Conservation (phyloP, 2,888 invertebrate species). For the Fabriciana adippe region DNA sequence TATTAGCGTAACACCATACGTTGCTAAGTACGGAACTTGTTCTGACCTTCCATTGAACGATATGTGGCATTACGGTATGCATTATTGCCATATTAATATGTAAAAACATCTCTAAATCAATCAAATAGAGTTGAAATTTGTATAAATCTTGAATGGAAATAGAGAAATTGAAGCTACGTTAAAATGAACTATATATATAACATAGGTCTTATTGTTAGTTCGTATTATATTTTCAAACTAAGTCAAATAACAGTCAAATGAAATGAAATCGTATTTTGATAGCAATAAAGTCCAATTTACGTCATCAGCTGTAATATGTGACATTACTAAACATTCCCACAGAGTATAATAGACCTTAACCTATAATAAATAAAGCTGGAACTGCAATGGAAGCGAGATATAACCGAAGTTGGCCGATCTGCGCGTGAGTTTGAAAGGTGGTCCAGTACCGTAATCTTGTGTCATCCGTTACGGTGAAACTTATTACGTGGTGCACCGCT, state of each 20-base stretch:
- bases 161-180: constrained; percentile 9
- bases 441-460: constrained; percentile 74
- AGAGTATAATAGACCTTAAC: constrained; percentile 8
- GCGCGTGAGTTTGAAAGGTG: constrained; percentile 73
- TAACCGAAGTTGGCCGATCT: constrained; percentile 44
- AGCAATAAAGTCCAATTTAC: constrained; percentile 9
- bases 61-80: constrained; percentile 31
- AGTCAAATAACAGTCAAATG: not conserved
- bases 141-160: constrained; percentile 1
- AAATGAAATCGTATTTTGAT: not conserved
- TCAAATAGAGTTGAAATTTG: not conserved
- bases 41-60: constrained; percentile 33
- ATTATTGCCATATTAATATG: not conserved
- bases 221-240: constrained; percentile 1
- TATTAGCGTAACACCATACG: constrained; percentile 16
- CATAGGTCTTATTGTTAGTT: constrained; percentile 2
- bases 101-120: not conserved
- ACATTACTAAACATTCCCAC: not conserved
- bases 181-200: constrained; percentile 2
- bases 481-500: constrained; percentile 74
- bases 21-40: constrained; percentile 30
- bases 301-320: not conserved
- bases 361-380: not conserved
- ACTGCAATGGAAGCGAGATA: constrained; percentile 43
- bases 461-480: constrained; percentile 79